phyloP scores from a whole-genome alignment of 2,797 vertebrate species.

The Xenops minutus region DNA sequence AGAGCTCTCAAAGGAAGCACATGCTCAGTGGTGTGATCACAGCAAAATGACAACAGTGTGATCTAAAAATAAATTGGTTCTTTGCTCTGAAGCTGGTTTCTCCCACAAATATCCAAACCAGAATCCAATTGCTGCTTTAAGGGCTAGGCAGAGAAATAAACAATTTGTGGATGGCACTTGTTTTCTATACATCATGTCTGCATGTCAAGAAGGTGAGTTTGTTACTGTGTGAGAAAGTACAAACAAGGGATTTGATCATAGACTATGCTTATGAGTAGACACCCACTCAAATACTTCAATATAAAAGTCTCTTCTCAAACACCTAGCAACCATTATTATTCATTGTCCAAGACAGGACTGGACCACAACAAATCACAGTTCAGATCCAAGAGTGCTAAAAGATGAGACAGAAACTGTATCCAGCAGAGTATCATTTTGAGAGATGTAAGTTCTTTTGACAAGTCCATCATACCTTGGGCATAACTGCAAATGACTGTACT shows the following conservation, averaged over 20 bases:
- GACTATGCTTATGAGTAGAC: background rate
- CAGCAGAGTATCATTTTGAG: background rate
- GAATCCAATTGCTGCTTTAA: conserved; percentile 12
- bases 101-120: background rate
- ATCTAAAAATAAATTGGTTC: conserved; percentile 52
- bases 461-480: background rate
- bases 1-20: conserved; percentile 57
- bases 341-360: background rate
- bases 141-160: conserved; percentile 6
- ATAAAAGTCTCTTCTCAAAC: background rate
- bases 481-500: background rate
- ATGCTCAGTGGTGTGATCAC: conserved; percentile 12
- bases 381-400: background rate
- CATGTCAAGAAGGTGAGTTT: background rate
- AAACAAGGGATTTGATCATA: background rate
- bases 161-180: background rate
- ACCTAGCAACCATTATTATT: background rate
- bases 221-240: background rate
- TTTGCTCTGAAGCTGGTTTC: conserved; percentile 22
- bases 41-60: conserved; percentile 20
- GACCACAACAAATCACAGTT: background rate
- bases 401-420: background rate
- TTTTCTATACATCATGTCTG: background rate
- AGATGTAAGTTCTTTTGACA: background rate
- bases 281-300: background rate